Evolutionary conservation across 2,888 invertebrate species (phyloP), one percentile per base, ranked within the genome.

Genomic region (Epinotia brunnichana): DNA sequence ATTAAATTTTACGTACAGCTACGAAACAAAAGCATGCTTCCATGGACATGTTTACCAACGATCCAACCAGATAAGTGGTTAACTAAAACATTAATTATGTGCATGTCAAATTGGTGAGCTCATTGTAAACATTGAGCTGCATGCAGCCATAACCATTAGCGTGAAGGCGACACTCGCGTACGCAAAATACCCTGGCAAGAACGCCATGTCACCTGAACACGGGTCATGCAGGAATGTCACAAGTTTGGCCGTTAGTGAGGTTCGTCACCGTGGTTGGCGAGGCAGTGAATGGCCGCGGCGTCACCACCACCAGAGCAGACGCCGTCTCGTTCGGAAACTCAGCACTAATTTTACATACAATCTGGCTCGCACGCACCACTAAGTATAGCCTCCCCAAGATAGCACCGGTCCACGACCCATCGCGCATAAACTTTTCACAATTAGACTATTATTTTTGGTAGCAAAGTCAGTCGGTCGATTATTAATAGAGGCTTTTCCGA

Each of bases 401-500:
- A 93, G 93, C 92, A 87, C 86, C 92, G 92, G 92, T 93, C 93
- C 93, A 91, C 93, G 92, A 92, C 90, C 93, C 93, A 92, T 92
- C 93, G 90, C 91, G 91, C 92, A 93, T 92, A 92, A 93, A 93
- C 93, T 93, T 93, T 92, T 93, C 94, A 92, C 92, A 94, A 94
- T 94, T 94, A 94, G 94, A 94, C 94, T 93, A 94, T 94, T 94
- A 94, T 94, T 94, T 94, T 94, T 92, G 94, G 93, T 93, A 93
- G 93, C 93, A 90, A 93, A 92, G 93, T 93, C 93, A 92, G 93
- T 93, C 93, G 93, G 93, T 91, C 93, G 94, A 93, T 92, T 94
- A 94, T 94, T 94, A 94, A 94, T 94, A 94, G 94, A 92, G 92
- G 92, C 92, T 93, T 93, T 93, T 92, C 91, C 92, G 92, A 93